Percentiles rank a stretch among this genome's conserved stretches.
These are phyloP conservation scores for Oeneis ivallda DNA, from an alignment of 2,888 invertebrate species.

Conservation along the genomic window DNA sequence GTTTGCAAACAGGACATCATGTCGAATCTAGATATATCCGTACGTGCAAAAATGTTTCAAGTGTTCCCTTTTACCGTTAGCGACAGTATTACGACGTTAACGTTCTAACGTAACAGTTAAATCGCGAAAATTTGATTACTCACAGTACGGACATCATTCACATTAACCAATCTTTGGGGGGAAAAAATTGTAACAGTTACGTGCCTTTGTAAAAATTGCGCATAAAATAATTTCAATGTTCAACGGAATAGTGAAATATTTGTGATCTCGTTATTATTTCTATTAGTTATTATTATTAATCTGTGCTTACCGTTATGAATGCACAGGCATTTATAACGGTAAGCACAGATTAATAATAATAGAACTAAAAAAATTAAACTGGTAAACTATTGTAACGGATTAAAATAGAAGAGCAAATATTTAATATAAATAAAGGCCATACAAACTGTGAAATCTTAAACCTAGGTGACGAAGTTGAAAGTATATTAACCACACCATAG, in stretches of 20 bases:
- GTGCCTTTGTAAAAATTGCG: no score
- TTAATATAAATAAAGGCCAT: neutral
- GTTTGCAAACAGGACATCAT: slow-evolving; percentile 28
- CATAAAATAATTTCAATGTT: no score
- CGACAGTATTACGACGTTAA: slow-evolving; percentile 17
- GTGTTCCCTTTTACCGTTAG: slow-evolving; percentile 31
- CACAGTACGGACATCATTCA: neutral
- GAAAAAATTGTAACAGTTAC: neutral
- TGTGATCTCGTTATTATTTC: neutral
- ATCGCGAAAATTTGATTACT: slow-evolving; percentile 24
- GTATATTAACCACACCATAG: neutral
- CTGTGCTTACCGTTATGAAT: slow-evolving; percentile 9
- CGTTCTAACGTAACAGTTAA: slow-evolving; percentile 25
- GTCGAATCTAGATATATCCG: slow-evolving; percentile 29
- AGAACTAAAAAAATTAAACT: neutral
- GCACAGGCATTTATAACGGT: slow-evolving; percentile 10
- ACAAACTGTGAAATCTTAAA: slow-evolving; percentile 1
- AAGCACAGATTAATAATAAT: neutral
- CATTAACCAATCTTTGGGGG: neutral
- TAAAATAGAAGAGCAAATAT: neutral
- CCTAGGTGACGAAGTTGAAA: slow-evolving; percentile 12
- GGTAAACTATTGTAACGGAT: neutral
- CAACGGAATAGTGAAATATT: neutral
- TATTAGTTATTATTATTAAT: neutral
- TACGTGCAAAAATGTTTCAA: slow-evolving; percentile 35